Conservation (phyloP, 1,140 invertebrate genomes). For the Scylla paramamosain region DNA sequence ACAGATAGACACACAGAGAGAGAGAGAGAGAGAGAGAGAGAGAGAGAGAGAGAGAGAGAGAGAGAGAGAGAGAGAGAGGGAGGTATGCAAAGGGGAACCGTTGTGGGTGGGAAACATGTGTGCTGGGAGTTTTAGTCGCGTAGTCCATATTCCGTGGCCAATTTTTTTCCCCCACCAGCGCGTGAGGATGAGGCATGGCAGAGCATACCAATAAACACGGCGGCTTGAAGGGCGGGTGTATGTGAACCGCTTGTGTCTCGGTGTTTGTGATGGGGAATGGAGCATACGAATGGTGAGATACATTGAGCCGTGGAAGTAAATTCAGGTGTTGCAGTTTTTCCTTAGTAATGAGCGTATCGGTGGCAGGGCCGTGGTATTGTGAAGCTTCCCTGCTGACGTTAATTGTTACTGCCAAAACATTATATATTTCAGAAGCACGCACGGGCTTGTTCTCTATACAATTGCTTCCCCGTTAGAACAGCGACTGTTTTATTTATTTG, state of each 20-base stretch:
- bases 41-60: too few species aligned
- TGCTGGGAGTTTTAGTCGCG: neutral
- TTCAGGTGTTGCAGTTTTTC: neutral
- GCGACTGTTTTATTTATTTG: too few species aligned
- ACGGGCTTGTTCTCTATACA: too few species aligned
- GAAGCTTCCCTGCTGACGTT: neutral
- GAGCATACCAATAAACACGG: neutral
- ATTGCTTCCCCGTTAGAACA: too few species aligned
- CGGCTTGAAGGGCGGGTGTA: neutral
- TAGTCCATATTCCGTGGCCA: neutral
- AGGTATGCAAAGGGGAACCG: too few species aligned
- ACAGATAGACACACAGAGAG: too few species aligned
- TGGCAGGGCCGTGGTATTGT: neutral
- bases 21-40: too few species aligned
- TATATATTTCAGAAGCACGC: neutral
- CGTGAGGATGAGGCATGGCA: neutral
- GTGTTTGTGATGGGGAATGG: neutral
- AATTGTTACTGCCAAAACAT: neutral
- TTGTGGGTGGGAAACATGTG: neutral
- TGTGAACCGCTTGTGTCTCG: neutral
- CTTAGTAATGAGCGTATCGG: neutral
- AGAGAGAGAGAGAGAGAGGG: too few species aligned
- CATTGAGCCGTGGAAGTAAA: neutral
- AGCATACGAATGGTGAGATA: neutral
- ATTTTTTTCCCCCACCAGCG: neutral